Base-by-base conservation (phyloP, 1,140 invertebrate genomes). In the Chironomus tepperi region DNA sequence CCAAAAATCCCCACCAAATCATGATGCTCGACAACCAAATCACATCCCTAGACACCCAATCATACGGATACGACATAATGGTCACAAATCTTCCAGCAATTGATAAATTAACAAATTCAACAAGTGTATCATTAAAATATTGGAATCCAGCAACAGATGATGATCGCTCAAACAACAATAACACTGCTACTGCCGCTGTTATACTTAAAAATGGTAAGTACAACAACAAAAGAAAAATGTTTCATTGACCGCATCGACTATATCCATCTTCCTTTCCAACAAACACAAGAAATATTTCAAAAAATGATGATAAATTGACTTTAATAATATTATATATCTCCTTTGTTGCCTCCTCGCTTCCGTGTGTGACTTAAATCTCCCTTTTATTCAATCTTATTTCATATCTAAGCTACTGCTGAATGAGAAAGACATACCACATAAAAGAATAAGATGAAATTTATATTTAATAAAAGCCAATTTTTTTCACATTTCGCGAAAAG, bases 401-500 rank as follows among this genome's bases (percentile, higher is more conserved):
- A 57, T n/a, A 57, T 15, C 12, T 12, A 57, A 12, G n/a, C n/a
- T 57, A n/a, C n/a, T 57, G 47, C 12, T 34, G 9, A 57, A 57
- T n/a, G 47, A 57, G 43, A 47, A 15, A 47, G 43, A 47, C 24
- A 34, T 34, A n/a, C n/a, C 47, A 12, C 10, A 12, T 57, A 57
- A 10, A 10, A 57, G 1, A 19, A 21, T 18, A 21, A 19, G 18
- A 19, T 70, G 65, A 70, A 21, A 70, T 18, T 70, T 70, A 19
- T 70, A 70, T 70, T 70, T 70, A 70, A 70, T 70, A 70, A 70
- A 70, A 70, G 19, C 65, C 65, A 70, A 70, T 70, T 70, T 70
- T 19, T 70, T 70, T 70, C 65, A 8, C 65, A 70, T 70, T 21
- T 70, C 65, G 65, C 65, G 65, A 70, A 19, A 70, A 18, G 65